A percentile compares a stretch with the other conserved stretches of the same genome.
Conservation (phyloP, 2,888 invertebrate species). For the Rugalucina vietnamica region DNA sequence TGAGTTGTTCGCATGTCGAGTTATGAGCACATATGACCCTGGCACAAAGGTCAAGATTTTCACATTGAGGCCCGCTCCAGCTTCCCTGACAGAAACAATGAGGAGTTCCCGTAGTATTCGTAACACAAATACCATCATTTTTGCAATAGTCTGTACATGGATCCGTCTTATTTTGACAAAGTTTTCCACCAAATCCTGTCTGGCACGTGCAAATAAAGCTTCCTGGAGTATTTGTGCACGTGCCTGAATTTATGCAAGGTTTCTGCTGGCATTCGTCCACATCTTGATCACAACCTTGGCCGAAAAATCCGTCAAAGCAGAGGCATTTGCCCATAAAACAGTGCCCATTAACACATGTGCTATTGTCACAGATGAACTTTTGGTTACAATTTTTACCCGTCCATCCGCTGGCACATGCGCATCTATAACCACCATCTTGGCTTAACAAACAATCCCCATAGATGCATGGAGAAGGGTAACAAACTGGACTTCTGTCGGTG, state of each 20-base stretch:
- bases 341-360: constrained; percentile 45
- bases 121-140: constrained; percentile 46
- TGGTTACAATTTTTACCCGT: constrained; percentile 36
- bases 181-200: constrained; percentile 40
- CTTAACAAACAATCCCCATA: constrained; percentile 24
- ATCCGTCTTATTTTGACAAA: constrained; percentile 21
- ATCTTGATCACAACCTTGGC: constrained; percentile 52
- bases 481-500: constrained; percentile 29
- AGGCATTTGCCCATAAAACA: constrained; percentile 46
- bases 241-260: constrained; percentile 49
- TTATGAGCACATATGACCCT: constrained; percentile 45
- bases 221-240: constrained; percentile 51
- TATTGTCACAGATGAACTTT: constrained; percentile 35
- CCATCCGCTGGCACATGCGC: constrained; percentile 44
- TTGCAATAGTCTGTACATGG: constrained; percentile 35
- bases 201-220: constrained; percentile 54
- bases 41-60: constrained; percentile 52
- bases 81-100: constrained; percentile 39
- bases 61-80: constrained; percentile 47
- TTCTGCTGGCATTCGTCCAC: constrained; percentile 55
- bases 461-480: constrained; percentile 57
- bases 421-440: constrained; percentile 34
- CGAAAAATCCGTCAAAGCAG: constrained; percentile 56
- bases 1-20: constrained; percentile 21
- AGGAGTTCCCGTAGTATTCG: background rate